Conservation (phyloP, 2,888 invertebrate species). For the Coremacera marginata region DNA sequence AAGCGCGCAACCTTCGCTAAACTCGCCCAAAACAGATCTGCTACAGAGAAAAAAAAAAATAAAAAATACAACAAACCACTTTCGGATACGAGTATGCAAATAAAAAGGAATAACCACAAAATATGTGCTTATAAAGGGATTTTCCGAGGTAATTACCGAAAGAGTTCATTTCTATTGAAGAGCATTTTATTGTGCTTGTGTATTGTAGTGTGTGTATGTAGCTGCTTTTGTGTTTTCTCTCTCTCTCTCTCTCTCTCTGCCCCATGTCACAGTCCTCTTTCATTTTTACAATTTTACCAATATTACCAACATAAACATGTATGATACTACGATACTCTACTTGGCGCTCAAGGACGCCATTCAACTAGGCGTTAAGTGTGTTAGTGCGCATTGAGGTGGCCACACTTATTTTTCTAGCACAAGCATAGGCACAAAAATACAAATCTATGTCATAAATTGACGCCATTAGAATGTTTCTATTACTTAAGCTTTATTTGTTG, state of each 20-base stretch:
- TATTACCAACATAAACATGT: background rate
- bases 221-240: background rate
- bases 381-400: background rate
- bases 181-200: conserved; percentile 13
- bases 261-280: background rate
- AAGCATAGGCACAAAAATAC: too few species aligned
- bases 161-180: conserved; percentile 18
- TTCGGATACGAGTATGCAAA: background rate
- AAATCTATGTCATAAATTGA: too few species aligned
- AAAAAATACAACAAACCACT: too few species aligned
- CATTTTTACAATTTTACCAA: background rate
- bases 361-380: background rate
- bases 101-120: conserved; percentile 8
- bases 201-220: too few species aligned
- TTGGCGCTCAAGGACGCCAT: background rate
- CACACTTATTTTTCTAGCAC: too few species aligned
- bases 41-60: too few species aligned
- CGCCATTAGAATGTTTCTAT: too few species aligned
- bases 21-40: too few species aligned
- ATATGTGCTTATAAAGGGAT: conserved; percentile 20
- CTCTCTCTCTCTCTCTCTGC: background rate
- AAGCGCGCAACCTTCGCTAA: background rate
- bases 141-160: conserved; percentile 26
- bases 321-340: background rate
- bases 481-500: too few species aligned